Evolutionary conservation across 2,113 vertebrate genomes (phyloP).

Genomic region (Parus major): DNA sequence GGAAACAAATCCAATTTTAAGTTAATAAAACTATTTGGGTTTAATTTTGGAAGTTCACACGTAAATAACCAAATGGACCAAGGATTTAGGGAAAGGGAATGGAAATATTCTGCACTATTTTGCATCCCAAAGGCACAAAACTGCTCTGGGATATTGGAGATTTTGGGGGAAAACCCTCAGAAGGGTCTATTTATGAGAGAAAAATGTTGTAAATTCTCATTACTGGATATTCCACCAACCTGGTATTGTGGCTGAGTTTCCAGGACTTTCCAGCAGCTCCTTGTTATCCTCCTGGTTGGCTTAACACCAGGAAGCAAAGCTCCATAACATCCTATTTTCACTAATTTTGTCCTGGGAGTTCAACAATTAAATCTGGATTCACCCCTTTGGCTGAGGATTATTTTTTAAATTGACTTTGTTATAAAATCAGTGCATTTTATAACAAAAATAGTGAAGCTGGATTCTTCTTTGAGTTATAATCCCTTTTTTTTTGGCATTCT

Average conservation of each 20-base stretch:
- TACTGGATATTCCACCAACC: background rate
- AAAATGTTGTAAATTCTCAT: background rate
- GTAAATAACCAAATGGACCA: background rate
- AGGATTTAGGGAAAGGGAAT: background rate
- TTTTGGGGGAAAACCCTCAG: background rate
- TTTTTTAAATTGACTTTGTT: background rate
- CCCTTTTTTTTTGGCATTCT: background rate
- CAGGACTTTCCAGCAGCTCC: background rate
- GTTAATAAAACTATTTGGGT: background rate
- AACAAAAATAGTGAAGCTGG: background rate
- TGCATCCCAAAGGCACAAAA: background rate
- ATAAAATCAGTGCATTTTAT: background rate
- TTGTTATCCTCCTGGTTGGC: background rate
- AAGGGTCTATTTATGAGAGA: background rate
- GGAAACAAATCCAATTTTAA: background rate
- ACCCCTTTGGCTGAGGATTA: background rate
- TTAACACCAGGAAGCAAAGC: background rate
- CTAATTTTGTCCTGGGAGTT: background rate
- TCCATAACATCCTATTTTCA: background rate
- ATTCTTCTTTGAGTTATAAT: background rate
- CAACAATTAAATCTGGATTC: background rate
- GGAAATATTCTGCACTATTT: background rate
- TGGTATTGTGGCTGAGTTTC: background rate
- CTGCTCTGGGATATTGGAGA: background rate
- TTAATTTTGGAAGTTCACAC: background rate